These are phyloP conservation scores for Pluvianellus socialis DNA, from an alignment of 2,113 vertebrate species.

Conservation along the genomic window DNA sequence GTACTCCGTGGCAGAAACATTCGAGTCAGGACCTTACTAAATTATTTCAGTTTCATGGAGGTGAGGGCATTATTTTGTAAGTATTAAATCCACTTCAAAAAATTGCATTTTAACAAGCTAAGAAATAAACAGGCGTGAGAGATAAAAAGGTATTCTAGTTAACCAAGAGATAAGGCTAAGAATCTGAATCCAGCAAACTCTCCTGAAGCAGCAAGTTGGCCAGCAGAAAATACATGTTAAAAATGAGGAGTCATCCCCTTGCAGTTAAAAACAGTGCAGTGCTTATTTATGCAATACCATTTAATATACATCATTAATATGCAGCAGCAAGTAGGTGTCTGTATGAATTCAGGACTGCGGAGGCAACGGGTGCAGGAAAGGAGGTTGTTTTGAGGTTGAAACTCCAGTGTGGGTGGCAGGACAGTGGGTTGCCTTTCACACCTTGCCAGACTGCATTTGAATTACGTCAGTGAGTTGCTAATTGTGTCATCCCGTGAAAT, in stretches of 20 bases:
- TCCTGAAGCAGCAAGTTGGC: background rate
- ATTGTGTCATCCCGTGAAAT: background rate
- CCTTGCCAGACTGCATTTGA: background rate
- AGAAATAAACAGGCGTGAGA: background rate
- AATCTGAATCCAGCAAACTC: background rate
- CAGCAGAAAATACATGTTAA: background rate
- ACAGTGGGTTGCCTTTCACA: background rate
- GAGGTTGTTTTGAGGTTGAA: background rate
- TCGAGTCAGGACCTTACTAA: background rate
- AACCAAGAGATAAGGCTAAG: background rate
- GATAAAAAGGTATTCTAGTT: background rate
- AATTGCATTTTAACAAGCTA: background rate
- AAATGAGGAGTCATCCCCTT: background rate
- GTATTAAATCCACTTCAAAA: background rate
- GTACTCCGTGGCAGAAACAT: background rate
- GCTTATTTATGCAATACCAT: background rate
- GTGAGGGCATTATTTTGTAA: background rate
- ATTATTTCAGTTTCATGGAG: background rate
- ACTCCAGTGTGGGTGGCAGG: background rate
- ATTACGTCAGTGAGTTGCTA: background rate
- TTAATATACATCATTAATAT: background rate
- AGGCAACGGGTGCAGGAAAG: background rate
- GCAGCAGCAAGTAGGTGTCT: background rate
- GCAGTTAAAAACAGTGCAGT: background rate
- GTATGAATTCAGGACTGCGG: background rate